Conservation (phyloP, 2,888 invertebrate genomes). For the Parthenolecanium corni region DNA sequence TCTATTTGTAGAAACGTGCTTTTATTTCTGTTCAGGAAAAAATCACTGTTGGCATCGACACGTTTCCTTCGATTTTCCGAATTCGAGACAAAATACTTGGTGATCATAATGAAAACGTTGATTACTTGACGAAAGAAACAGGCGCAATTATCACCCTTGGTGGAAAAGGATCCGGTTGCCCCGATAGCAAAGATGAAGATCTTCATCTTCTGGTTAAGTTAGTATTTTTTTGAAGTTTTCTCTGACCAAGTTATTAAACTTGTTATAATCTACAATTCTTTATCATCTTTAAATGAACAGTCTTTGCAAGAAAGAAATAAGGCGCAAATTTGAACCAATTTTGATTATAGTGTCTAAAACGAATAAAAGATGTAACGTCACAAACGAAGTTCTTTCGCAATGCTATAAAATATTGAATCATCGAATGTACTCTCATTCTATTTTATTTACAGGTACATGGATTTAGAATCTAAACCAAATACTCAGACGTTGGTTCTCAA, state of each 20-base stretch:
- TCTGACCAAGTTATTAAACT: no score
- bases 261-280: no score
- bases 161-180: constrained; percentile 51
- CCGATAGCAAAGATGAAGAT: constrained; percentile 52
- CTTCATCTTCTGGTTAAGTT: constrained; percentile 63
- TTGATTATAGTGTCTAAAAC: no score
- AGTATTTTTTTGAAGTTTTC: constrained; percentile 36
- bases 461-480: neutral
- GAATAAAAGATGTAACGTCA: no score
- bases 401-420: no score
- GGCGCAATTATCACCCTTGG: constrained; percentile 62
- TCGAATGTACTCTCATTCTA: no score
- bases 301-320: neutral
- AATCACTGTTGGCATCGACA: constrained; percentile 63
- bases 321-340: neutral
- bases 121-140: constrained; percentile 66
- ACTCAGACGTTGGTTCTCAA: constrained; percentile 51
- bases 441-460: constrained; percentile 3
- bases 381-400: no score
- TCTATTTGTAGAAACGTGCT: no score
- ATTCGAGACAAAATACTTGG: constrained; percentile 63
- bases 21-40: constrained; percentile 47
- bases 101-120: constrained; percentile 56
- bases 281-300: no score
- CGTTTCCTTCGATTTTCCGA: constrained; percentile 63